These are phyloP conservation scores for Pelobates cultripes DNA, from an alignment of 2,797 vertebrate species.

Conservation along the genomic window DNA sequence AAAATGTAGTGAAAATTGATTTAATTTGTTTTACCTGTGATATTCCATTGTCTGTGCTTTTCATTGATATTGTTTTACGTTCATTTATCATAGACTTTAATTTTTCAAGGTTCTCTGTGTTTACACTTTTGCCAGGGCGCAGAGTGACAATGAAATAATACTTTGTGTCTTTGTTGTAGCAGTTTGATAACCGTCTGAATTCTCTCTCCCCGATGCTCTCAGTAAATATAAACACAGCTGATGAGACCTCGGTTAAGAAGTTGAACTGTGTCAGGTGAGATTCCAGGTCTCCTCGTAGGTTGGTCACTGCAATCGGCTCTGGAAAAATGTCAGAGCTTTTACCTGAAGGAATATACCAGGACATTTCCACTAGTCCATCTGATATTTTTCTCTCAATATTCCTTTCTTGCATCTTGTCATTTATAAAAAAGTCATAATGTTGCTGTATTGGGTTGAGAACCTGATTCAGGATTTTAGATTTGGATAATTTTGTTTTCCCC, in stretches of 20 bases:
- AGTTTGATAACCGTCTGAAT: slow-evolving; percentile 56
- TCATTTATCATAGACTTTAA: too few relatives aligned
- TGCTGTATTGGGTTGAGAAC: slow-evolving; percentile 41
- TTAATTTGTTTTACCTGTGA: too few relatives aligned
- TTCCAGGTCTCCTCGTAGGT: slow-evolving; percentile 77
- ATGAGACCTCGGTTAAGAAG: slow-evolving; percentile 74
- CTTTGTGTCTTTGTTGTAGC: slow-evolving; percentile 47
- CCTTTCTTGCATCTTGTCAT: slow-evolving; percentile 59
- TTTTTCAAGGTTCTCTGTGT: too few relatives aligned
- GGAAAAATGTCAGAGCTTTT: slow-evolving; percentile 79
- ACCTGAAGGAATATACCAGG: slow-evolving; percentile 69
- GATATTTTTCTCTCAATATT: too few relatives aligned
- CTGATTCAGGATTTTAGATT: too few relatives aligned
- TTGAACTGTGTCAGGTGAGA: slow-evolving; percentile 70
- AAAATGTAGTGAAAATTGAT: too few relatives aligned
- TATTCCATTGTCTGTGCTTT: too few relatives aligned
- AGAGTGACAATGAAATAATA: too few relatives aligned
- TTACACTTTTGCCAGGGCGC: too few relatives aligned
- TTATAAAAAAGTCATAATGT: slow-evolving; percentile 76
- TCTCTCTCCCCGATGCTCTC: slow-evolving; percentile 73
- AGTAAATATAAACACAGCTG: slow-evolving; percentile 80
- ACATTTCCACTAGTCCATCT: too few relatives aligned
- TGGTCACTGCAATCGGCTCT: slow-evolving; percentile 75
- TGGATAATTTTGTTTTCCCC: slow-evolving; percentile 30
- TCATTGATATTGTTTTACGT: too few relatives aligned